phyloP scores from a whole-genome alignment of 2,888 invertebrate genomes.

The Torymus aiolomorphi region DNA sequence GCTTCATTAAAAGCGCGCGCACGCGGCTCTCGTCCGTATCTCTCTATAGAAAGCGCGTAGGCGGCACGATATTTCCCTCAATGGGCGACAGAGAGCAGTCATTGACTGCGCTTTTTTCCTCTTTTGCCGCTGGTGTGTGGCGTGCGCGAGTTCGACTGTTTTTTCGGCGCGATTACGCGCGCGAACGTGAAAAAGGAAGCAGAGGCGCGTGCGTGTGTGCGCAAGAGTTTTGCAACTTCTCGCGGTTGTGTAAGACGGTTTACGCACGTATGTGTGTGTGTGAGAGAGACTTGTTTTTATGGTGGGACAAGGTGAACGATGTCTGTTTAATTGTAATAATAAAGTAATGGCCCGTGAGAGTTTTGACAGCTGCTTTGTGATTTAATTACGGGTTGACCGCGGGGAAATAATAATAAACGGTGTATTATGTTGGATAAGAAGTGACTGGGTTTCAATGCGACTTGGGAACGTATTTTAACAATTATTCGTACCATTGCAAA shows the following conservation, averaged over 20 bases:
- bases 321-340: constrained; percentile 27
- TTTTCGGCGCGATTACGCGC: not conserved
- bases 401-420: not conserved
- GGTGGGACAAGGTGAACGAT: not conserved
- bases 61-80: too few relatives aligned
- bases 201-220: not conserved
- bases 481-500: too few relatives aligned
- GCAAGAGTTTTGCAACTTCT: constrained; percentile 27
- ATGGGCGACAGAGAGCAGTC: not conserved
- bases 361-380: constrained; percentile 11
- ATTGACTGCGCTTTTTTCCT: constrained; percentile 14
- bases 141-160: not conserved
- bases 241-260: constrained; percentile 19
- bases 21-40: too few relatives aligned
- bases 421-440: too few relatives aligned
- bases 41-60: too few relatives aligned
- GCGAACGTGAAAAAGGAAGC: not conserved
- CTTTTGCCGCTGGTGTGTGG: not conserved
- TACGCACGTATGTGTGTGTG: not conserved
- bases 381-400: not conserved
- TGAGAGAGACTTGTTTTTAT: constrained; percentile 7
- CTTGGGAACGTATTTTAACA: too few relatives aligned
- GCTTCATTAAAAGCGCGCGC: not conserved
- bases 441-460: too few relatives aligned
- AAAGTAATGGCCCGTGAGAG: not conserved